Percentiles rank a stretch among this genome's conserved stretches.
These are phyloP conservation scores for Troides aeacus DNA, from an alignment of 2,888 invertebrate species.

Conservation along the genomic window DNA sequence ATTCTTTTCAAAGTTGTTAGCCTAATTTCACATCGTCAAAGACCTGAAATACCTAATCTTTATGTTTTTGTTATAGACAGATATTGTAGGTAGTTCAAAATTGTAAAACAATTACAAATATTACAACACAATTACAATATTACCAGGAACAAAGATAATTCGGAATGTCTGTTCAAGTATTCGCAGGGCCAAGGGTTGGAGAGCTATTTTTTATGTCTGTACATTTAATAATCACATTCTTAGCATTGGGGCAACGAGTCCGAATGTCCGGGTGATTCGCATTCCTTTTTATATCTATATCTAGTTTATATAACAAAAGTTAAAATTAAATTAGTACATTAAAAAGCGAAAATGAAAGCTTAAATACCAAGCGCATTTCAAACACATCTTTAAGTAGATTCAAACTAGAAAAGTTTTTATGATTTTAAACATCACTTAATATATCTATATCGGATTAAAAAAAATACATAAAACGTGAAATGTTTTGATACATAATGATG, in stretches of 20 bases:
- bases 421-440: background rate
- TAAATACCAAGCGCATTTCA: background rate
- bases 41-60: no score
- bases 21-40: background rate
- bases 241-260: conserved; percentile 65
- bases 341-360: background rate
- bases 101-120: conserved; percentile 36
- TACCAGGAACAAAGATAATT: conserved; percentile 63
- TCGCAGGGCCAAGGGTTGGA: conserved; percentile 66
- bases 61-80: no score
- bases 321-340: background rate
- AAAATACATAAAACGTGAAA: conserved; percentile 30
- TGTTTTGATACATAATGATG: conserved; percentile 56
- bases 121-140: conserved; percentile 70
- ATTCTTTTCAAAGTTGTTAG: background rate
- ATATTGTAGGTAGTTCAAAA: no score
- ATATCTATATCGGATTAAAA: background rate
- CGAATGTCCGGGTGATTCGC: conserved; percentile 71
- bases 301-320: background rate
- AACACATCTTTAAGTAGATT: background rate
- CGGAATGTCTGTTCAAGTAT: conserved; percentile 69
- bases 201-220: conserved; percentile 69
- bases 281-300: conserved; percentile 45
- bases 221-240: conserved; percentile 78
- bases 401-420: background rate